Conservation (phyloP, 2,113 vertebrate genomes). For the Vireo altiloquus region DNA sequence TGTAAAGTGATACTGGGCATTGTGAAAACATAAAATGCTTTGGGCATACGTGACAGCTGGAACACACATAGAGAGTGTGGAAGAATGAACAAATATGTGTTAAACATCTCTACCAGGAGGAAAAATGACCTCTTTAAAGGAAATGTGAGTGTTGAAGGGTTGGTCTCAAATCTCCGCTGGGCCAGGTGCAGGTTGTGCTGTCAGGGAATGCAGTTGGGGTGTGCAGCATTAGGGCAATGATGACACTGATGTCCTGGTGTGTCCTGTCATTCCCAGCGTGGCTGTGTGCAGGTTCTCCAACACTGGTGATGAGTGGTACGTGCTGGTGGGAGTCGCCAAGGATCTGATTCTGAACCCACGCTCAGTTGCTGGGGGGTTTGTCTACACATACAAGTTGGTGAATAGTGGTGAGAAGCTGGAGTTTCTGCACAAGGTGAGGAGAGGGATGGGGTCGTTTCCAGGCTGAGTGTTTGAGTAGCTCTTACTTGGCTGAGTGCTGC, state of each 20-base stretch:
- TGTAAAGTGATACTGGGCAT: not conserved
- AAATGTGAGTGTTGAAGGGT: not conserved
- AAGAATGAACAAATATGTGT: not conserved
- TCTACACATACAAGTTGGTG: conserved; percentile 93
- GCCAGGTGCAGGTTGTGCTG: not conserved
- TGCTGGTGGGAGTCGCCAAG: conserved; percentile 94
- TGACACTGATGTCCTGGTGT: not conserved
- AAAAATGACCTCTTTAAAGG: not conserved
- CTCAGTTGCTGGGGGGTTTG: conserved; percentile 89
- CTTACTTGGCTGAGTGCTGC: not conserved
- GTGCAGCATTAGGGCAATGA: fast-evolving
- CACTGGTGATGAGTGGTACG: conserved; percentile 93
- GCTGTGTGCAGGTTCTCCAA: conserved; percentile 91
- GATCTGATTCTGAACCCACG: conserved; percentile 95
- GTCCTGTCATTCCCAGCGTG: conserved; percentile 74
- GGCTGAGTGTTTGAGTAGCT: not conserved
- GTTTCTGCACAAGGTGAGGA: conserved; percentile 93
- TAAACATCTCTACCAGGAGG: not conserved
- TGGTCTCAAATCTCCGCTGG: not conserved
- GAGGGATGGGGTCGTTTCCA: not conserved
- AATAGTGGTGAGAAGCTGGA: conserved; percentile 92
- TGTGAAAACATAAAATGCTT: not conserved
- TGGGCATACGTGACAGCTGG: not conserved
- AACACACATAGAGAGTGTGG: not conserved
- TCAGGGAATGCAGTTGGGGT: fast-evolving